Base-by-base conservation (phyloP, 2,113 vertebrate genomes). In the Pseudorectes ferrugineus region DNA sequence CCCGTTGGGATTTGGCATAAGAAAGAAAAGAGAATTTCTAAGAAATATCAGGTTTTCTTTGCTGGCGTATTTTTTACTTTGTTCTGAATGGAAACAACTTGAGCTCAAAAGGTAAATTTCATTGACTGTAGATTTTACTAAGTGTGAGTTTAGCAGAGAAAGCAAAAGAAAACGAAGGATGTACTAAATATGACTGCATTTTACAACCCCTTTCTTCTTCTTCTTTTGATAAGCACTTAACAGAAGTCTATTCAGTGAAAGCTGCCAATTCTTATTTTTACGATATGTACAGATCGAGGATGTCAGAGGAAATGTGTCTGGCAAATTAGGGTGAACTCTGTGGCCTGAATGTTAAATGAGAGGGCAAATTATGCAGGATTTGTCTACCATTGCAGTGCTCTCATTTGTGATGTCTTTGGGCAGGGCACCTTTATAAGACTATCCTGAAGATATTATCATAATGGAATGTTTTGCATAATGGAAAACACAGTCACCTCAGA, bases 401-500 rank as follows among this genome's bases (percentile, higher is more conserved):
- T 96, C 88, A 83, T 95, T 83, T 93, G 73, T 89, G 76, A 90
- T 91, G 94, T 96, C 91, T 97, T 95, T 95, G 84, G 96, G 91
- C 89, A 61, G 79, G 94, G 85, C 89, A 97, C 80, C 93, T 97
- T 96, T 91, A 84, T 97, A 94, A 96, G 88, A 86, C 75, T 86
- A 82, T 96, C 96, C 93, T 74, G 86, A 96, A 96, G 95, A 96
- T 96, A 96, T 97, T 97, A 97, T 97, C 96, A 96, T 96, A 97
- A 96, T 94, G 90, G 95, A 91, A 92, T 97, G 93, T 87, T 98
- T 98, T 97, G 97, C 94, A 96, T 97, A 96, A 97, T 96, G 86
- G 92, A 88, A 97, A 96, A 92, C 73, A 72, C 66, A 89, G 83
- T 88, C 94, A 97, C 88, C 85, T 98, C 93, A 96, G 96, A 97